phyloP scores from a whole-genome alignment of 2,888 invertebrate species.

The Adineta ricciae region DNA sequence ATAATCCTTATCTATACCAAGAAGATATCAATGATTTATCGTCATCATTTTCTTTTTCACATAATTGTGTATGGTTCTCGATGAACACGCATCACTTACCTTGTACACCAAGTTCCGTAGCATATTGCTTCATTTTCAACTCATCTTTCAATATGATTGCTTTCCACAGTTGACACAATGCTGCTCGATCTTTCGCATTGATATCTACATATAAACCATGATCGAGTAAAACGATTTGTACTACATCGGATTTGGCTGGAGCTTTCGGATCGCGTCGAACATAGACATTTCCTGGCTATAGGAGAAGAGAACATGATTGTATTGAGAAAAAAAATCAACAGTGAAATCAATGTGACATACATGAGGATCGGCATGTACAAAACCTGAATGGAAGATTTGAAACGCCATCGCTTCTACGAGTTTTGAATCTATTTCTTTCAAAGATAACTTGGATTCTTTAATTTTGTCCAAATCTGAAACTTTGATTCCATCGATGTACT shows the following conservation, averaged over 20 bases:
- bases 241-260: constrained; percentile 37
- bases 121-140: constrained; percentile 57
- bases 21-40: neutral
- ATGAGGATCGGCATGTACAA: constrained; percentile 5
- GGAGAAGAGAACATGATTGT: neutral
- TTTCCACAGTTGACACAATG: constrained; percentile 63
- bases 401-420: constrained; percentile 33
- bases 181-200: constrained; percentile 55
- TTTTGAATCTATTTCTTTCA: neutral
- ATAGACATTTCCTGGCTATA: constrained; percentile 1
- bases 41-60: neutral
- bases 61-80: no score
- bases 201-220: constrained; percentile 65
- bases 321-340: neutral
- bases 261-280: neutral
- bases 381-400: constrained; percentile 54
- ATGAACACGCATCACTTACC: constrained; percentile 48
- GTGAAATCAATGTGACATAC: neutral
- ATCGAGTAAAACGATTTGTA: constrained; percentile 62
- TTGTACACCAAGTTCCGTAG: constrained; percentile 58
- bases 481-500: constrained; percentile 82
- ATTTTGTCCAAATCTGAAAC: constrained; percentile 82
- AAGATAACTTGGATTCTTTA: constrained; percentile 40
- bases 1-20: constrained; percentile 24
- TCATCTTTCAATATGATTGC: constrained; percentile 61